Base-by-base conservation (phyloP, 1,140 invertebrate genomes). In the Dinoponera quadriceps region DNA sequence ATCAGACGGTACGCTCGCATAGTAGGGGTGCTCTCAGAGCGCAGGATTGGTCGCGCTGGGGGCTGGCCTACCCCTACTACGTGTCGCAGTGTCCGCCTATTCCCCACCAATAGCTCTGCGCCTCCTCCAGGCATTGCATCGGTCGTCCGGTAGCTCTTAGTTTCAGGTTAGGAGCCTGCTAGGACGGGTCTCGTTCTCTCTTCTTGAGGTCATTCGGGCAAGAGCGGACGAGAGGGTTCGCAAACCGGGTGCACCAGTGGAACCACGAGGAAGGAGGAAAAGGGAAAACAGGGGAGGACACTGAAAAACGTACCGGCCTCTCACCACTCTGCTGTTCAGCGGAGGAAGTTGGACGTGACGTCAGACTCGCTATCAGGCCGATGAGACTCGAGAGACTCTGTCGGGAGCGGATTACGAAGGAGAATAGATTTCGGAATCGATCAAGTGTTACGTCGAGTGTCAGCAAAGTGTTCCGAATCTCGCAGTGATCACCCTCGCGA, bases 121-220 rank as follows among this genome's bases (percentile, higher is more conserved):
- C 92, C 94, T 94, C 94, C 93, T 93, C 92, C 93, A 94, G 91
- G 85, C 92, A 91, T 92, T 92, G 91, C 92, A 94, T 94, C 93
- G 90, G 91, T 92, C 91, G 90, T 94, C 92, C 92, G 92, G 91
- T 93, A 93, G 93, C 94, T 94, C 92, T 94, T 94, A 94, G 93
- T 94, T 94, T 94, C 93, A 94, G 94, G 94, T 94, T 94, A 94
- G 94, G 92, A 94, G 94, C 94, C 94, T 94, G 94, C 91, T 93
- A 93, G 93, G 89, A 94, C 93, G 94, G 93, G 94, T 94, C 93
- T 94, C 92, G 90, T 87, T 93, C 90, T 92, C 91, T 91, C 92
- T 89, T 89, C 85, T 88, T 51, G 88, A 88, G 84, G 88, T 81
- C 86, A 83, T 55, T 77, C 87, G 84, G 49, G 78, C 83, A 66